Evolutionary conservation across 2,797 vertebrate species (phyloP).

Genomic region (Diglossa cyanea): DNA sequence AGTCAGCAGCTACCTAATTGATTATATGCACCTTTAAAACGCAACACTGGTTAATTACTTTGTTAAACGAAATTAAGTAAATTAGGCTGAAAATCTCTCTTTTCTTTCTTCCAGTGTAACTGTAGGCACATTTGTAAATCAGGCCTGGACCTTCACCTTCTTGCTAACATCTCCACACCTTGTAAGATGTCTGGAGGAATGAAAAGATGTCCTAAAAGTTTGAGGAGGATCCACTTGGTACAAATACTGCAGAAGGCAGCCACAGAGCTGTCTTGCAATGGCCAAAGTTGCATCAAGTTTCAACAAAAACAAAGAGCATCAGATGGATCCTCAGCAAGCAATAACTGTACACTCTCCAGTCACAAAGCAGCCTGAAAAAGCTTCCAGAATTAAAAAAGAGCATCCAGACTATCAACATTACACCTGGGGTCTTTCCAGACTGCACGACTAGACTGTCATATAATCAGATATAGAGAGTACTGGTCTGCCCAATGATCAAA

Average conservation of each 20-base stretch:
- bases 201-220: constrained; percentile 7
- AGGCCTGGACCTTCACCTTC: constrained; percentile 15
- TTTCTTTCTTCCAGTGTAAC: background rate
- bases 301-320: constrained; percentile 22
- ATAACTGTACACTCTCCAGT: background rate
- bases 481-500: background rate
- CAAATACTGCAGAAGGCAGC: constrained; percentile 27
- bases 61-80: background rate
- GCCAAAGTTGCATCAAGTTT: constrained; percentile 12
- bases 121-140: background rate
- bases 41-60: background rate
- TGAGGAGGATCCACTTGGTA: constrained; percentile 10
- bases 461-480: background rate
- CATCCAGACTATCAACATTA: background rate
- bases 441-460: background rate
- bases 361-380: constrained; percentile 1
- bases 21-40: background rate
- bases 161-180: constrained; percentile 14
- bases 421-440: background rate
- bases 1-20: background rate
- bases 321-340: constrained; percentile 11
- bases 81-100: background rate
- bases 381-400: background rate
- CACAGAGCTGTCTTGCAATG: constrained; percentile 44
- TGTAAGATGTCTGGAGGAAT: constrained; percentile 26